These are phyloP conservation scores for Geodia barretti DNA, from an alignment of 37 sponge, comb jelly and placozoan genomes.

Conservation along the genomic window DNA sequence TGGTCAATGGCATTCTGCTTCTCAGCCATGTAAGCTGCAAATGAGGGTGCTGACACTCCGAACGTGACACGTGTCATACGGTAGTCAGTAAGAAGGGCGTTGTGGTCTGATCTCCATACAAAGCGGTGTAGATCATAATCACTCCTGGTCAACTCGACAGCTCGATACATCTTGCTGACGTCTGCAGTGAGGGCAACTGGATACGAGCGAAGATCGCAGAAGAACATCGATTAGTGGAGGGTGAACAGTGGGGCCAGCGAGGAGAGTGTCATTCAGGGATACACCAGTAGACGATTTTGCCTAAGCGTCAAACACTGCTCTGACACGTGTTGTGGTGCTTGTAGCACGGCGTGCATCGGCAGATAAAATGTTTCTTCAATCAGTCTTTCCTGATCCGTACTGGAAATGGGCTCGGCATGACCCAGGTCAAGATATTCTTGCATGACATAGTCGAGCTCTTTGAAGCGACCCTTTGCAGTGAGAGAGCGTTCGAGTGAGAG, in stretches of 20 bases:
- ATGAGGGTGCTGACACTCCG: slow-evolving; percentile 29
- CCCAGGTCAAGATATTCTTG: slow-evolving; percentile 33
- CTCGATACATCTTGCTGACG: slow-evolving; percentile 49
- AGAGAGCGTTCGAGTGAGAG: slow-evolving; percentile 46
- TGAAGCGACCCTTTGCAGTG: slow-evolving; percentile 34
- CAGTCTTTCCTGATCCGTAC: slow-evolving; percentile 24
- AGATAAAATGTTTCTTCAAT: slow-evolving; percentile 38
- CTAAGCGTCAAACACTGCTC: slow-evolving; percentile 53
- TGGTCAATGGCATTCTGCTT: slow-evolving; percentile 36
- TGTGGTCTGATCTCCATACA: slow-evolving; percentile 33
- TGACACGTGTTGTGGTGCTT: slow-evolving; percentile 45
- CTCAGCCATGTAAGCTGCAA: slow-evolving; percentile 39
- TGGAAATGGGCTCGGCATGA: slow-evolving; percentile 39
- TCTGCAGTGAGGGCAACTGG: slow-evolving; percentile 52
- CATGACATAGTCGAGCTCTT: slow-evolving; percentile 41
- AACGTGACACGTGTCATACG: slow-evolving; percentile 36
- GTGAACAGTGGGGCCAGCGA: slow-evolving; percentile 35
- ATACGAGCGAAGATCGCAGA: slow-evolving; percentile 32
- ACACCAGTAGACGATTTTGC: slow-evolving; percentile 52
- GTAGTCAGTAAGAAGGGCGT: slow-evolving; percentile 24
- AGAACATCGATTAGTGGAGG: slow-evolving; percentile 40
- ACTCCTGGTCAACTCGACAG: slow-evolving; percentile 26
- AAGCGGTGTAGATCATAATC: slow-evolving; percentile 31
- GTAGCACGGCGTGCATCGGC: slow-evolving; percentile 54
- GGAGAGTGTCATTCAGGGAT: slow-evolving; percentile 56